Base-by-base conservation (phyloP, 2,888 invertebrate species). In the Rhyacophila evoluta region DNA sequence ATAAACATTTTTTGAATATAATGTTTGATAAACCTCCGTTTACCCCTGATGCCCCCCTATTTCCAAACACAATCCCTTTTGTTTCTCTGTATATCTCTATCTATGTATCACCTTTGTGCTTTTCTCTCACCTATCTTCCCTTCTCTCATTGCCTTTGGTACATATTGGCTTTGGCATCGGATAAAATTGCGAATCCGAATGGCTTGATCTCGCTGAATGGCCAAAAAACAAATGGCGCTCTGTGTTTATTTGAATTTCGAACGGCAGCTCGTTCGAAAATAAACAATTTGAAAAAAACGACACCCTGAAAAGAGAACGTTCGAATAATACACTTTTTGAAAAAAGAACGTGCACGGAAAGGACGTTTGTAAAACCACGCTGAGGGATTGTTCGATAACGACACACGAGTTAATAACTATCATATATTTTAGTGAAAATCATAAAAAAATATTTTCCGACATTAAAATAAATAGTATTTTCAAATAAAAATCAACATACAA, bases 131-230 rank as follows among this genome's bases (percentile, higher is more conserved):
- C 55, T 55, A 55, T 55, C 77, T 77, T 68, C 77, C 33, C 77
- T 77, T 77, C 77, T 55, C 55, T 55, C 55, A 55, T 55, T 55
- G 55, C 55, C 55, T 12, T 55, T 19, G 55, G 55, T 55, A 55
- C 55, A 55, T 55, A 55, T 55, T 55, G 55, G 55, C 55, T 55
- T 55, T 55, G 55, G 55, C 70, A 75, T 70, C 71, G 75, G 77
- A 72, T 75, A 67, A 78, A 80, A 78, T 74, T 75, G 77, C 77
- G 80, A 78, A 80, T 80, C 70, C 72, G 77, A 75, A 80, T 72
- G 75, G 75, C 72, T 78, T 78, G 77, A 79, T 77, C 77, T 55
- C 55, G 19, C 55, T 55, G 55, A 55, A 55, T 55, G 55, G 55
- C 55, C 19, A 55, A 55, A 55, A 55, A 55, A 55, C 55, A 55